Conservation (phyloP, 2,888 invertebrate genomes). For the Fragum fragum region DNA sequence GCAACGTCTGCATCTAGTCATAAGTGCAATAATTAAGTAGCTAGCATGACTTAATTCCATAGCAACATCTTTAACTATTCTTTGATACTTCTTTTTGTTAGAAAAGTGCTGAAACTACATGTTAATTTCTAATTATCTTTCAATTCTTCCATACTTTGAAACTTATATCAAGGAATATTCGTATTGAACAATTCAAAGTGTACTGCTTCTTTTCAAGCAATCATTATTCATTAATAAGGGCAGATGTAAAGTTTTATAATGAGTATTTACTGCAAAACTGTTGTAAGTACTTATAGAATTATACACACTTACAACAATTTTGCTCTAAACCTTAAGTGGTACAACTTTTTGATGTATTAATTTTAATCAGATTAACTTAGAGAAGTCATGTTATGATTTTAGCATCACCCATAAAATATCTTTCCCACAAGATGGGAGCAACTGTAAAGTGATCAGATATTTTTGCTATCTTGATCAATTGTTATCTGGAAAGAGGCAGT, state of each 20-base stretch:
- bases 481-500: background rate
- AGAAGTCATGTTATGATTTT: too few species aligned
- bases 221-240: too few species aligned
- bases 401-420: too few species aligned
- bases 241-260: too few species aligned
- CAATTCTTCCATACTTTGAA: background rate
- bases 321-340: background rate
- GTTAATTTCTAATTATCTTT: background rate
- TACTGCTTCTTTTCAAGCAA: too few species aligned
- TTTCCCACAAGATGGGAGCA: too few species aligned
- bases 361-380: too few species aligned
- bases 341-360: too few species aligned
- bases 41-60: conserved; percentile 27
- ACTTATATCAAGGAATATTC: background rate
- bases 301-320: background rate
- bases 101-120: background rate
- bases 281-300: background rate
- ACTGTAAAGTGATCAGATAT: too few species aligned
- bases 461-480: too few species aligned
- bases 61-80: conserved; percentile 24
- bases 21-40: conserved; percentile 19
- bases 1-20: background rate
- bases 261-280: background rate
- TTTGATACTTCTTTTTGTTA: background rate
- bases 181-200: background rate